Conservation (phyloP, 2,888 invertebrate genomes). For the Agapostemon virescens region DNA sequence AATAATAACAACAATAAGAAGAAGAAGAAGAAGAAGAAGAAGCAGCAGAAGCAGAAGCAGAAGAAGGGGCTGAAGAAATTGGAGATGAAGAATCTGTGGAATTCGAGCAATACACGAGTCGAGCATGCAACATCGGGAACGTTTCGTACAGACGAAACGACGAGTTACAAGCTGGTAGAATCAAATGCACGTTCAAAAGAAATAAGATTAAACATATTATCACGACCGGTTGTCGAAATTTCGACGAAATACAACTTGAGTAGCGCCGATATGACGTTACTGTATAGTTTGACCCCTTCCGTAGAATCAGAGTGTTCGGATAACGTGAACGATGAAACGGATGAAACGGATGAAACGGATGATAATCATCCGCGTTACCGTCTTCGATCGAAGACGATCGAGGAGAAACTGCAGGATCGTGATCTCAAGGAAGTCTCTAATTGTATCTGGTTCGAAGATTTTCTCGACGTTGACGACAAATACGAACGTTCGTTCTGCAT, state of each 20-base stretch:
- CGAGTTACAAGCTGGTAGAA: not conserved
- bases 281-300: conserved; percentile 75
- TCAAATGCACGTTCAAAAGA: conserved; percentile 63
- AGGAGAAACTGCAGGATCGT: not conserved
- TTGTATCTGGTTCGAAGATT: conserved; percentile 35
- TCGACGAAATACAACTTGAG: conserved; percentile 74
- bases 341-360: not conserved
- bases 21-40: not conserved
- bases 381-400: not conserved
- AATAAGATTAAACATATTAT: conserved; percentile 56
- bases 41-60: not conserved
- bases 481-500: conserved; percentile 1
- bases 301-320: conserved; percentile 37
- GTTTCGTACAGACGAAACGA: too few relatives aligned
- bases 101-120: not conserved
- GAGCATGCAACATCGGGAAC: not conserved
- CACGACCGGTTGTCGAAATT: conserved; percentile 56
- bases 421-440: conserved; percentile 20
- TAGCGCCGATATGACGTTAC: conserved; percentile 69
- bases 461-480: not conserved
- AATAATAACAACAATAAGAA: not conserved
- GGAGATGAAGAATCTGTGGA: not conserved
- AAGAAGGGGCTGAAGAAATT: not conserved
- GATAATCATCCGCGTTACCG: not conserved
- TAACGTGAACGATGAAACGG: conserved; percentile 22